phyloP scores from a whole-genome alignment of 53 echinoderm and acorn worm species.

The Patiria pectinifera region DNA sequence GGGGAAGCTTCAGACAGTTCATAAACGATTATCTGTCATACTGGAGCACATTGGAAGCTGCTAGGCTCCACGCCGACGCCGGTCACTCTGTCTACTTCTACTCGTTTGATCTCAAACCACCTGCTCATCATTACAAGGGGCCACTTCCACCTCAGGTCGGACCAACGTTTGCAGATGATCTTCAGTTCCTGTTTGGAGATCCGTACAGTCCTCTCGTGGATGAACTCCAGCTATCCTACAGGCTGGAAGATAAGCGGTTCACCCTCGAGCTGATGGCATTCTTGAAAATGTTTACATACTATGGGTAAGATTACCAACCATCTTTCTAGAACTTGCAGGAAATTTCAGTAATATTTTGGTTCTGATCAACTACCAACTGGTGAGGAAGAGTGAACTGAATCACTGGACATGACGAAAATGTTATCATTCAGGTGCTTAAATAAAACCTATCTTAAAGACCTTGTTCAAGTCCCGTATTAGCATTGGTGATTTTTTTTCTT shows the following conservation, averaged over 20 bases:
- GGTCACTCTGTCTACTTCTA: slow-evolving; percentile 46
- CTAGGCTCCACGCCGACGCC: slow-evolving; percentile 36
- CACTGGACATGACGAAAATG: neutral
- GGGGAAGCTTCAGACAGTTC: slow-evolving; percentile 38
- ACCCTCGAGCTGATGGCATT: slow-evolving; percentile 45
- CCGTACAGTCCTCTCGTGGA: slow-evolving; percentile 6
- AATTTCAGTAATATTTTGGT: too few species aligned
- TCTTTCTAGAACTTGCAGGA: too few species aligned
- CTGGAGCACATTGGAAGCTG: slow-evolving; percentile 31
- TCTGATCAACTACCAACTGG: too few species aligned
- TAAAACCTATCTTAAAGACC: too few species aligned
- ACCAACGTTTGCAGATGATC: slow-evolving; percentile 65
- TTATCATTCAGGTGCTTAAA: too few species aligned
- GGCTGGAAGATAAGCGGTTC: slow-evolving; percentile 46
- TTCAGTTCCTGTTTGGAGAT: slow-evolving; percentile 71
- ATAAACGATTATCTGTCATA: slow-evolving; percentile 22
- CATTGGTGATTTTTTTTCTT: too few species aligned
- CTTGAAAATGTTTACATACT: slow-evolving; percentile 33
- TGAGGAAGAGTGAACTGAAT: too few species aligned
- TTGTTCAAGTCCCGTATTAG: too few species aligned
- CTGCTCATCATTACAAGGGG: neutral
- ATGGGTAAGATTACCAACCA: slow-evolving; percentile 35
- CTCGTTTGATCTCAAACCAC: slow-evolving; percentile 47
- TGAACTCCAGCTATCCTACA: slow-evolving; percentile 30
- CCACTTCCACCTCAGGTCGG: slow-evolving; percentile 54